A percentile compares a stretch with the other conserved stretches of the same genome.
Evolutionary conservation across 2,797 vertebrate species (phyloP).

Genomic region (Leptodactylus fallax): DNA sequence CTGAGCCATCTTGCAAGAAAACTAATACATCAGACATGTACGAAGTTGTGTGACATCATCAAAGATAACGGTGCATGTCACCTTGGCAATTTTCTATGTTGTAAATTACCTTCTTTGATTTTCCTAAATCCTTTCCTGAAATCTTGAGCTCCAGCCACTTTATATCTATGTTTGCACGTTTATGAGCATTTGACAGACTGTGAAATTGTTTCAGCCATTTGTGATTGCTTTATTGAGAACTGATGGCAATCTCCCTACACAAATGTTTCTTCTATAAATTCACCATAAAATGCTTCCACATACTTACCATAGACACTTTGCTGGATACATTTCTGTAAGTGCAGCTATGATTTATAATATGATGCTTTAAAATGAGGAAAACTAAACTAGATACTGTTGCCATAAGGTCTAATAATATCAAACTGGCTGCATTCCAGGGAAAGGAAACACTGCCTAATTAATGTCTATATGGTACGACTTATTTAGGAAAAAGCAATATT

Average conservation of each 20-base stretch:
- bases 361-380: slow-evolving; percentile 26
- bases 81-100: not conserved
- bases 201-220: slow-evolving; percentile 29
- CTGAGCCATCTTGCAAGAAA: not conserved
- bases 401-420: slow-evolving; percentile 33
- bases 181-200: slow-evolving; percentile 25
- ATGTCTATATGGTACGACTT: slow-evolving; percentile 47
- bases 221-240: slow-evolving; percentile 5
- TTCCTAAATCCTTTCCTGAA: slow-evolving; percentile 9
- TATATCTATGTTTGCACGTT: slow-evolving; percentile 24
- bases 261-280: not conserved
- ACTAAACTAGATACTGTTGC: slow-evolving; percentile 6
- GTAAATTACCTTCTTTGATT: slow-evolving; percentile 13
- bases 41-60: not conserved
- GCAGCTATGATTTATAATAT: slow-evolving; percentile 23
- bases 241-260: slow-evolving; percentile 9
- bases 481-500: slow-evolving; percentile 46
- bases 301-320: not conserved
- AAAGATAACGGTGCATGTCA: slow-evolving; percentile 8
- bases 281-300: slow-evolving; percentile 6
- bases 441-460: slow-evolving; percentile 37
- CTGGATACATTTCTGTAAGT: not conserved
- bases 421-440: slow-evolving; percentile 16
- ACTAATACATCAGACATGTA: not conserved
- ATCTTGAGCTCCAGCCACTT: not conserved